Percentiles rank a stretch among this genome's conserved stretches.
phyloP scores from a whole-genome alignment of 1,140 invertebrate species.

The Nebria ingens region DNA sequence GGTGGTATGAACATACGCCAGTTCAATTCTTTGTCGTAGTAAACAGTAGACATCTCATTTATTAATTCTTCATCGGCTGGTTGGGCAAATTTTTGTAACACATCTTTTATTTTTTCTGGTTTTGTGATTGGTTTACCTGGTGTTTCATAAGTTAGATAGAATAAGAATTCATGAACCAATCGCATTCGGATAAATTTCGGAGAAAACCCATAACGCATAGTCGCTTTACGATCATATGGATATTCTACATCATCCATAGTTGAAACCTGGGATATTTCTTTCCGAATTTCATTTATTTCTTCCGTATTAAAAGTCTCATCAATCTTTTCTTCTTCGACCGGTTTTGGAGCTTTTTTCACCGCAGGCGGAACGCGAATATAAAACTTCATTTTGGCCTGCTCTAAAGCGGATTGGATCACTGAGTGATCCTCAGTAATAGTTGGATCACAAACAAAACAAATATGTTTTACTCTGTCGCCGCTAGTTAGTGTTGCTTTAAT shows the following conservation, averaged over 20 bases:
- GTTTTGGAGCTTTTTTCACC: conserved; percentile 5
- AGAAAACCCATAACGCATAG: conserved; percentile 21
- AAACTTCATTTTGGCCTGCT: conserved; percentile 51
- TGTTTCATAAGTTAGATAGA: conserved; percentile 52
- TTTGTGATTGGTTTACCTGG: conserved; percentile 32
- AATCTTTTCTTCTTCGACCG: not conserved
- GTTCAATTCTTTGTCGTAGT: conserved; percentile 37
- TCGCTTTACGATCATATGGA: conserved; percentile 16
- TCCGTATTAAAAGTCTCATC: conserved; percentile 2
- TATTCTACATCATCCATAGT: conserved; percentile 1
- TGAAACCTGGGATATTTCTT: not conserved
- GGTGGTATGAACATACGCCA: conserved; percentile 71
- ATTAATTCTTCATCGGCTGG: conserved; percentile 33
- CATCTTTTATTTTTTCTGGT: conserved; percentile 33
- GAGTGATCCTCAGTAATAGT: conserved; percentile 40
- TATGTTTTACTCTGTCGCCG: conserved; percentile 35
- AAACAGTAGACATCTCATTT: conserved; percentile 39
- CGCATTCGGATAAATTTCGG: conserved; percentile 62
- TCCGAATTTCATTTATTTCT: not conserved
- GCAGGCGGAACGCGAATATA: conserved; percentile 27
- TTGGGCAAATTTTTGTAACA: conserved; percentile 32
- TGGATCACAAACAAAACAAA: conserved; percentile 48
- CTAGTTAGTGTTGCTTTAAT: conserved; percentile 44
- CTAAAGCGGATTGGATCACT: conserved; percentile 44
- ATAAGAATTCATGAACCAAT: conserved; percentile 56